A percentile compares a stretch with the other conserved stretches of the same genome.
Evolutionary conservation across 1,140 invertebrate species (phyloP).

Genomic region (Temnothorax nylanderi): DNA sequence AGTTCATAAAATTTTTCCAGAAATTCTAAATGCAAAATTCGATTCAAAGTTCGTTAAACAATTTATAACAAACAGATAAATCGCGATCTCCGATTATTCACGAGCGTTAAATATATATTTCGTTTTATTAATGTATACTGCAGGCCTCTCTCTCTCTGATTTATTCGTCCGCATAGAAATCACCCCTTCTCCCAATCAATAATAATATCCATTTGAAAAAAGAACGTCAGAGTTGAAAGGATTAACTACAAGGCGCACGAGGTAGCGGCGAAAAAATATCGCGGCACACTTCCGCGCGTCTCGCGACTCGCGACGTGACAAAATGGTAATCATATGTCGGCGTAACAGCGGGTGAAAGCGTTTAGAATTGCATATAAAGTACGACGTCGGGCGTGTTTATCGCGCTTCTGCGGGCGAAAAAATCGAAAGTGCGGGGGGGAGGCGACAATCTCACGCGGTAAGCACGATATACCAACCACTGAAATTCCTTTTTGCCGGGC

Average conservation of each 20-base stretch:
- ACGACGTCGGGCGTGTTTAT: neutral
- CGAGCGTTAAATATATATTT: neutral
- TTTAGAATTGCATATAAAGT: slow-evolving; percentile 20
- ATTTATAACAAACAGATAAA: neutral
- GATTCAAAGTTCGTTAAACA: neutral
- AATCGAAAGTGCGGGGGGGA: slow-evolving; percentile 1
- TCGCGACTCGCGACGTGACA: neutral
- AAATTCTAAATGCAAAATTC: neutral
- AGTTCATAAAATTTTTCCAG: neutral
- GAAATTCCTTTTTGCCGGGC: slow-evolving; percentile 12
- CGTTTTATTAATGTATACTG: slow-evolving; percentile 7
- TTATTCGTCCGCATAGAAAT: neutral
- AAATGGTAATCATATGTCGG: neutral
- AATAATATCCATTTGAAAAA: slow-evolving; percentile 1
- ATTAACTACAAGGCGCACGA: slow-evolving; percentile 8
- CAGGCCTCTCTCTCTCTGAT: neutral
- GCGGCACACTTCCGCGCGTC: neutral
- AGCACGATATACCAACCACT: neutral
- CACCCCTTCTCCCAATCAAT: neutral
- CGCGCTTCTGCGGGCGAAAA: neutral
- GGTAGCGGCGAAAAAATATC: neutral
- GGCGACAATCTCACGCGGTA: neutral
- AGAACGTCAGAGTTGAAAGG: neutral
- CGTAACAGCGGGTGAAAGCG: neutral
- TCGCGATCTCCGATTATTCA: neutral